phyloP scores from a whole-genome alignment of 1,140 invertebrate species.

The Drosophila burlai region DNA sequence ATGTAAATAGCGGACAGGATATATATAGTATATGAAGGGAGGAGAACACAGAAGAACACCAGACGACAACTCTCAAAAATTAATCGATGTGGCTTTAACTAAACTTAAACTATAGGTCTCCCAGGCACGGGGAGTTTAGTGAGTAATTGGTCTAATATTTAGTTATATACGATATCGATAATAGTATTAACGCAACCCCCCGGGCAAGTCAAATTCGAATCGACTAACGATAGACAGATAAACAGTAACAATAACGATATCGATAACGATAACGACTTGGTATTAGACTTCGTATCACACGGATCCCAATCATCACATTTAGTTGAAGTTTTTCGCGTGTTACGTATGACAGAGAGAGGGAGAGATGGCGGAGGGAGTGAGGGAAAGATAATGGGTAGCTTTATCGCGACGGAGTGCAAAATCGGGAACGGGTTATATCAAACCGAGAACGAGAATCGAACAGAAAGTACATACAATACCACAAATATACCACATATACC shows the following conservation, averaged over 20 bases:
- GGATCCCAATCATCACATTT: conserved; percentile 63
- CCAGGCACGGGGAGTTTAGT: conserved; percentile 27
- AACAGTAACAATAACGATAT: conserved; percentile 34
- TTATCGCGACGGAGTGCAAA: conserved; percentile 72
- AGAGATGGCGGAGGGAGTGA: background rate
- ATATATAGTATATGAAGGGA: conserved; percentile 19
- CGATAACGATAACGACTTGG: conserved; percentile 42
- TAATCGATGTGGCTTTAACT: conserved; percentile 84
- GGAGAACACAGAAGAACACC: conserved; percentile 36
- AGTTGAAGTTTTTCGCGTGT: conserved; percentile 75
- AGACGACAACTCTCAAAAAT: conserved; percentile 61
- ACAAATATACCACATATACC: conserved; percentile 84
- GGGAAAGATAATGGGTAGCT: conserved; percentile 54
- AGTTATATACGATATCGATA: conserved; percentile 38
- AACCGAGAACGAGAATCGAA: conserved; percentile 56
- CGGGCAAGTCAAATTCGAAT: conserved; percentile 74
- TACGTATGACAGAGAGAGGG: conserved; percentile 57
- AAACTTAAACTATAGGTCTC: conserved; percentile 51
- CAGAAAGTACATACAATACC: conserved; percentile 80
- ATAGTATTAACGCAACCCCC: conserved; percentile 42
- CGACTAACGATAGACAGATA: conserved; percentile 56
- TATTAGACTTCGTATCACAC: conserved; percentile 27
- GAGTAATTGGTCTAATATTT: conserved; percentile 54
- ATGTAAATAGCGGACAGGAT: conserved; percentile 31
- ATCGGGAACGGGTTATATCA: conserved; percentile 30